Conservation (phyloP, 2,888 invertebrate species). For the Eilema caniola region DNA sequence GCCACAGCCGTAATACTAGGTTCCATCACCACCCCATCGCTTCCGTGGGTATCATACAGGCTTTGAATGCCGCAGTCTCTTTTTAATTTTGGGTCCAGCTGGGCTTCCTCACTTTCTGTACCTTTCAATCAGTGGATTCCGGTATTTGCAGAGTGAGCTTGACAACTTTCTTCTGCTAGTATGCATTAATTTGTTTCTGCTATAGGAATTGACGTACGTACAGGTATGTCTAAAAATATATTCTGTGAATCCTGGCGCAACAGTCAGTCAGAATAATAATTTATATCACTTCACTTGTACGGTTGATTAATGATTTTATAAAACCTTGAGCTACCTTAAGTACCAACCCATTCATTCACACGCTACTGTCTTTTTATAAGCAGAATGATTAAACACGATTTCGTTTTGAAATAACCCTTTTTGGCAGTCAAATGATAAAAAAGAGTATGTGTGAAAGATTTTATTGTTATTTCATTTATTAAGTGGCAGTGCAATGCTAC, state of each 20-base stretch:
- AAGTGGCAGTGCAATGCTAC: too few species aligned
- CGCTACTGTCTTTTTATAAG: background rate
- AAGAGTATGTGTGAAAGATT: too few species aligned
- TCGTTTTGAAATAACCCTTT: background rate
- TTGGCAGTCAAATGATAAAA: too few species aligned
- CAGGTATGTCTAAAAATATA: background rate
- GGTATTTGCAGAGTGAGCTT: background rate
- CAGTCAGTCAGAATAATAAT: background rate
- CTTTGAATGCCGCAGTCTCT: too few species aligned
- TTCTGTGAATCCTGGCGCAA: background rate
- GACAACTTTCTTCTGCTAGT: background rate
- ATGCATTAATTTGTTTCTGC: too few species aligned
- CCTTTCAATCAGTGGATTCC: too few species aligned
- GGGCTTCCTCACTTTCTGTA: too few species aligned
- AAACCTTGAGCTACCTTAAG: constrained; percentile 4
- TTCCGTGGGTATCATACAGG: too few species aligned
- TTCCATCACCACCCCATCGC: too few species aligned
- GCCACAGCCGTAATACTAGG: too few species aligned
- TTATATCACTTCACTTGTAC: background rate
- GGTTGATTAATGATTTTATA: background rate
- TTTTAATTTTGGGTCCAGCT: too few species aligned
- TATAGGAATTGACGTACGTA: background rate
- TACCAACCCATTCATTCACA: constrained; percentile 2
- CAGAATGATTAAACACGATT: background rate
- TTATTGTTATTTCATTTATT: too few species aligned